Evolutionary conservation across 1,140 invertebrate genomes (phyloP).

Genomic region (Cecropterus lyciades): DNA sequence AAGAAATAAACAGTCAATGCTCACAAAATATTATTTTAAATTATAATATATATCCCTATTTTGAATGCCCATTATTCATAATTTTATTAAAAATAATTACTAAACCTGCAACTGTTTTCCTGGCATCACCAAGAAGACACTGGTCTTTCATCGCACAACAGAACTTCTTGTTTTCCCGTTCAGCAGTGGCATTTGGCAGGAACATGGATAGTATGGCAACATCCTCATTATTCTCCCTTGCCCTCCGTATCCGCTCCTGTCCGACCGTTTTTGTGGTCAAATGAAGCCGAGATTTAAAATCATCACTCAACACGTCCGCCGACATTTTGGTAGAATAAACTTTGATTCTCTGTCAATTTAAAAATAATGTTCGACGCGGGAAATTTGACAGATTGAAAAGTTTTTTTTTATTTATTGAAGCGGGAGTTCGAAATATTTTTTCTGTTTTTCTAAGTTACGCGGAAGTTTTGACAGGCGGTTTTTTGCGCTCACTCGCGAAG

Average conservation of each 20-base stretch:
- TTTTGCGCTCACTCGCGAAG: slow-evolving; percentile 45
- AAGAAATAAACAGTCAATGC: too few species aligned
- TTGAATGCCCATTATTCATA: too few species aligned
- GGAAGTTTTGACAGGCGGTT: slow-evolving; percentile 44
- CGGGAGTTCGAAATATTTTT: slow-evolving; percentile 7
- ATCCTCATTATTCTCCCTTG: slow-evolving; percentile 93
- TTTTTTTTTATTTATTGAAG: slow-evolving; percentile 26
- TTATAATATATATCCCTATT: too few species aligned
- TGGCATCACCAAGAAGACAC: slow-evolving; percentile 91
- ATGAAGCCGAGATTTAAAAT: slow-evolving; percentile 89
- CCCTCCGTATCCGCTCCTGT: slow-evolving; percentile 89
- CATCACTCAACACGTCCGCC: slow-evolving; percentile 90
- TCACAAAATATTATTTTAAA: too few species aligned
- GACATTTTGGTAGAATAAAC: slow-evolving; percentile 84
- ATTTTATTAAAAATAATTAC: slow-evolving; percentile 35
- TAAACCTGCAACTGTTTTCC: slow-evolving; percentile 90
- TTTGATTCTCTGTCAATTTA: slow-evolving; percentile 26
- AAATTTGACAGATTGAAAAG: slow-evolving; percentile 14
- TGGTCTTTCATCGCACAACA: slow-evolving; percentile 89
- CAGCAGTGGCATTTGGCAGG: slow-evolving; percentile 87
- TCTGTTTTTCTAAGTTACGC: slow-evolving; percentile 37
- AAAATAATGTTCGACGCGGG: slow-evolving; percentile 30
- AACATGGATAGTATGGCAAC: slow-evolving; percentile 94
- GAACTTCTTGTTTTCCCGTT: slow-evolving; percentile 89
- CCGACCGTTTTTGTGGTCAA: slow-evolving; percentile 91